Base-by-base conservation (phyloP, 2,888 invertebrate species). In the Drosophila affinis region DNA sequence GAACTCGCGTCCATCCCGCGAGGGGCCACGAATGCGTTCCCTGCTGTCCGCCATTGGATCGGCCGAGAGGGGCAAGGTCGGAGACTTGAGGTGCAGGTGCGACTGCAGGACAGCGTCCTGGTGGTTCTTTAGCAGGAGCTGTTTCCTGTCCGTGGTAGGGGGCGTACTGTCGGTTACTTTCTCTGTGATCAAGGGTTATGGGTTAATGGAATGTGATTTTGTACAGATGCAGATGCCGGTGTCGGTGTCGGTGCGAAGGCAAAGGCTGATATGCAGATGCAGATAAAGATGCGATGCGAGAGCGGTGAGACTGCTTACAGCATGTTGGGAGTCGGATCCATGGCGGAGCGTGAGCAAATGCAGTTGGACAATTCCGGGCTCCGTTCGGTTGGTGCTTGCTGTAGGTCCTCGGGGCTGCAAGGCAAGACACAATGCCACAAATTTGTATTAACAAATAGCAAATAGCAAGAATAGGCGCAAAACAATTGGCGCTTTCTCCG, bases 11-110 rank as follows among this genome's bases (percentile, higher is more conserved):
- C 94, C 93, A 93, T 94, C 93, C 90, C 94, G 87, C 91, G 92
- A 92, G 92, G 94, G 87, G 93, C 93, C 93, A 93, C 96, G 94
- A 82, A 96, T 95, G 70, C 96, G 93, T 89, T 96, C 96, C 77
- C 95, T 94, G 88, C 95, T 95, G 90, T 95, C 95, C 86, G 95
- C 95, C 95, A 95, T 95, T 24, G 72, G 73, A 29, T 24, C 55
- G 46, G 58, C 54, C 10, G 85, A 72, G 24, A 71, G 67, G 56
- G 80, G 70, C 49, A 69, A 34, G 34, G 34, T 4, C 7, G 47
- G 61, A 27, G 59, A 24, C 18, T 17, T 58, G 1, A 59, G 39
- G 21, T 65, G 74, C 18, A 46, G 58, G 17, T 78, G 78, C 14
- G 63, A 52, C 45, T 71, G 77, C 45, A 73, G 75, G 46, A 86